phyloP scores from a whole-genome alignment of 2,797 vertebrate species.

The Melanotaenia nigrans region DNA sequence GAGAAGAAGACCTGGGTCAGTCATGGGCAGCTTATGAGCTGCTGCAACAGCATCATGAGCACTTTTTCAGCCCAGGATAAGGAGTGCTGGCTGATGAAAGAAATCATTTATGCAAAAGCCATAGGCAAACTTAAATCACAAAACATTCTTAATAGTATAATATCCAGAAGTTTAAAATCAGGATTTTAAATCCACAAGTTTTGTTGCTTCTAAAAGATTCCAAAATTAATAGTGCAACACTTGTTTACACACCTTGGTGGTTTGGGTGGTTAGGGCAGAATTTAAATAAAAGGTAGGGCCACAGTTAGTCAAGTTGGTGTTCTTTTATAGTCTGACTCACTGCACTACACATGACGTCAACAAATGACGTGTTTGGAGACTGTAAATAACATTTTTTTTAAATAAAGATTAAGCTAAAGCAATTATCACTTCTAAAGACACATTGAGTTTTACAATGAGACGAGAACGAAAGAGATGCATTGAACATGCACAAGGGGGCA shows the following conservation, averaged over 20 bases:
- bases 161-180: conserved; percentile 23
- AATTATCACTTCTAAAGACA: not conserved
- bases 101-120: conserved; percentile 55
- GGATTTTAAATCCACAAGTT: conserved; percentile 12
- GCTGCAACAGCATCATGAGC: conserved; percentile 37
- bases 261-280: conserved; percentile 15
- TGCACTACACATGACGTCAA: conserved; percentile 11
- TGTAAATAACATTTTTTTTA: conserved; percentile 5
- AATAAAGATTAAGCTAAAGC: not conserved
- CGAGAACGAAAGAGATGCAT: not conserved
- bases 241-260: conserved; percentile 15
- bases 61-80: conserved; percentile 53
- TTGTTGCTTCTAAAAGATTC: not conserved
- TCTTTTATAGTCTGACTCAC: conserved; percentile 41
- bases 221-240: not conserved
- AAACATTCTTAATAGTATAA: conserved; percentile 33
- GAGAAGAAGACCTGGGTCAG: conserved; percentile 39
- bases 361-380: conserved; percentile 11
- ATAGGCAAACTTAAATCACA: conserved; percentile 27
- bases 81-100: conserved; percentile 48
- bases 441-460: not conserved
- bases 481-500: conserved; percentile 56
- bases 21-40: conserved; percentile 32
- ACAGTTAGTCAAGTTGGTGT: conserved; percentile 41
- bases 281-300: conserved; percentile 37